phyloP scores from a whole-genome alignment of 2,113 vertebrate species.

The Toxotes chatareus region DNA sequence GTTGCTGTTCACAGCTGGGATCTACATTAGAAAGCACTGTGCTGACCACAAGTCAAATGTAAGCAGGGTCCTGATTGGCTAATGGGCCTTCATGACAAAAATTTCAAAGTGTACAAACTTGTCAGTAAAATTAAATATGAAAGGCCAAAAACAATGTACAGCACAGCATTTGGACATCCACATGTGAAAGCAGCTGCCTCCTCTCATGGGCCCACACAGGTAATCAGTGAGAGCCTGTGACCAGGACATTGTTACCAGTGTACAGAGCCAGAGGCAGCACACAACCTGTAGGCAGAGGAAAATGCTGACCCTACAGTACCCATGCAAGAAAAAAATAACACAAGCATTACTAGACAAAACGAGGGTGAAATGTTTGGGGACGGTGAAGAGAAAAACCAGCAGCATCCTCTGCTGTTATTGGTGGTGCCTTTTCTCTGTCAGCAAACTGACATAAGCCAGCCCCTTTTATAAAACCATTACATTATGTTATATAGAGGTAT shows the following conservation, averaged over 20 bases:
- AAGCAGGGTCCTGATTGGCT: neutral
- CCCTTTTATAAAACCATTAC: neutral
- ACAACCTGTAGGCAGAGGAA: constrained; percentile 22
- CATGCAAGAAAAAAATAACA: constrained; percentile 7
- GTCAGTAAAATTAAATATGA: neutral
- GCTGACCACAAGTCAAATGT: constrained; percentile 5
- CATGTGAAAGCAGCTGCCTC: neutral
- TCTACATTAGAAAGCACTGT: neutral
- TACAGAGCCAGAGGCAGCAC: constrained; percentile 15
- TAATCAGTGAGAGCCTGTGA: constrained; percentile 1
- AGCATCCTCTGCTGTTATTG: neutral
- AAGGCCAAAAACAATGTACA: neutral
- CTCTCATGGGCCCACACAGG: neutral
- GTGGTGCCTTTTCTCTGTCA: too few species aligned
- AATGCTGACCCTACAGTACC: constrained; percentile 42
- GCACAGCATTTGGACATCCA: neutral
- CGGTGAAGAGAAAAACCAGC: neutral
- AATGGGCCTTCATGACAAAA: neutral
- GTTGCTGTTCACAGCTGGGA: neutral
- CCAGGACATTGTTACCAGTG: constrained; percentile 12
- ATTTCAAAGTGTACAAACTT: neutral
- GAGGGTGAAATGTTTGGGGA: neutral
- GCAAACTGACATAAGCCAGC: too few species aligned
- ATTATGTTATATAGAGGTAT: neutral
- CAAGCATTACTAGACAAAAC: constrained; percentile 10